A percentile compares a stretch with the other conserved stretches of the same genome.
phyloP scores from a whole-genome alignment of 2,113 vertebrate species.

The Urocitellus parryii region DNA sequence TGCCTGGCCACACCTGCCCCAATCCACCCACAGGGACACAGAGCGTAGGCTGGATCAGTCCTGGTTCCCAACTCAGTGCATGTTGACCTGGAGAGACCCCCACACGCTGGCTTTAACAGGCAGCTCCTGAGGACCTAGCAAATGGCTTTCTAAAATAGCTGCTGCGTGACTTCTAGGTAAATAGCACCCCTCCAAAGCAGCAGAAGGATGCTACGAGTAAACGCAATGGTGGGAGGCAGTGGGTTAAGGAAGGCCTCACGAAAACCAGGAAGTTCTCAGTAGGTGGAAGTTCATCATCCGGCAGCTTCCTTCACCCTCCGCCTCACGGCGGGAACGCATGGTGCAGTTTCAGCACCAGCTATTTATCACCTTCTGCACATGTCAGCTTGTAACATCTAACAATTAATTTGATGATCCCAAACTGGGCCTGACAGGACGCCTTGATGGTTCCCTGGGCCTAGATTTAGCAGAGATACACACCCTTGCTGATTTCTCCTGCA shows the following conservation, averaged over 20 bases:
- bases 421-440: constrained; percentile 87
- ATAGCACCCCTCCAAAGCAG: background rate
- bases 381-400: constrained; percentile 78
- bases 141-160: rapidly evolving
- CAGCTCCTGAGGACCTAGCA: background rate
- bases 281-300: too few relatives aligned
- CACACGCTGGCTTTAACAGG: background rate
- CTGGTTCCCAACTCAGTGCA: background rate
- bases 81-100: background rate
- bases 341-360: constrained; percentile 51
- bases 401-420: constrained; percentile 83
- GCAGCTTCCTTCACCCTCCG: constrained; percentile 49
- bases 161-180: background rate
- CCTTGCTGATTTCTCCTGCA: constrained; percentile 34
- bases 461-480: constrained; percentile 78
- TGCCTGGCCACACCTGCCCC: background rate
- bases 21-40: rapidly evolving
- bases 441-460: constrained; percentile 78
- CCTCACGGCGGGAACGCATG: constrained; percentile 53
- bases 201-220: background rate
- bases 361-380: constrained; percentile 69
- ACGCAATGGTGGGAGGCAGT: background rate
- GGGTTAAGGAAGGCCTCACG: background rate
- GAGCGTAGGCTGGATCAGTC: background rate
- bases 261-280: background rate